phyloP scores from a whole-genome alignment of 2,797 vertebrate species.

The Dendrocincla tyrannina region DNA sequence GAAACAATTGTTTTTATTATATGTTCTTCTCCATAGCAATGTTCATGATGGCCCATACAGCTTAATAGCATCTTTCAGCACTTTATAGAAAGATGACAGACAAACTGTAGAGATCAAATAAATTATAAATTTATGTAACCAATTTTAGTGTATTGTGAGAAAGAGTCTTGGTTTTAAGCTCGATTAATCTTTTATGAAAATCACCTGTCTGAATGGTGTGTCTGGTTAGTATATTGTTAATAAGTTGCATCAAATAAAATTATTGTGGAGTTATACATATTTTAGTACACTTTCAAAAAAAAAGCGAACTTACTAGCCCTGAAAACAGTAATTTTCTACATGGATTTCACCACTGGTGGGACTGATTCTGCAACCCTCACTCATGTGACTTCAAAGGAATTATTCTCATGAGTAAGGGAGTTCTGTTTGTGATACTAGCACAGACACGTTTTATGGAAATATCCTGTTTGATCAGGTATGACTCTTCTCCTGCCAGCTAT shows the following conservation, averaged over 20 bases:
- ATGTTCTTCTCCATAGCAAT: not conserved
- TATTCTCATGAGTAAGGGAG: slow-evolving; percentile 60
- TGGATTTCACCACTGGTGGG: slow-evolving; percentile 27
- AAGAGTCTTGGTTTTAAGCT: not conserved
- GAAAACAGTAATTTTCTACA: not conserved
- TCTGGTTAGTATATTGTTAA: not conserved
- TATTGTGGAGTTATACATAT: not conserved
- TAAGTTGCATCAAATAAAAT: not conserved
- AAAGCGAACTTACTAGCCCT: not conserved
- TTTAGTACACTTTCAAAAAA: not conserved
- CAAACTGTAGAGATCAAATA: not conserved
- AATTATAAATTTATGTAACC: not conserved
- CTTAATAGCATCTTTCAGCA: rapidly evolving
- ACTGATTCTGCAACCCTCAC: slow-evolving; percentile 50
- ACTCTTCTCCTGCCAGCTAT: slow-evolving; percentile 56
- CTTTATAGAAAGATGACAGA: not conserved
- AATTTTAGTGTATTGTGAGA: not conserved
- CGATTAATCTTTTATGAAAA: not conserved
- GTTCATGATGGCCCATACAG: not conserved
- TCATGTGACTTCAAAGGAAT: slow-evolving; percentile 57
- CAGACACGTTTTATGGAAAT: slow-evolving; percentile 67
- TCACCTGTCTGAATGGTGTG: not conserved
- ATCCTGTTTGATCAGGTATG: slow-evolving; percentile 65
- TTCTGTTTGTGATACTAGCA: slow-evolving; percentile 51
- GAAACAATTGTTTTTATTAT: not conserved